These are phyloP conservation scores for Apus apus DNA, from an alignment of 2,113 vertebrate genomes.

Conservation along the genomic window DNA sequence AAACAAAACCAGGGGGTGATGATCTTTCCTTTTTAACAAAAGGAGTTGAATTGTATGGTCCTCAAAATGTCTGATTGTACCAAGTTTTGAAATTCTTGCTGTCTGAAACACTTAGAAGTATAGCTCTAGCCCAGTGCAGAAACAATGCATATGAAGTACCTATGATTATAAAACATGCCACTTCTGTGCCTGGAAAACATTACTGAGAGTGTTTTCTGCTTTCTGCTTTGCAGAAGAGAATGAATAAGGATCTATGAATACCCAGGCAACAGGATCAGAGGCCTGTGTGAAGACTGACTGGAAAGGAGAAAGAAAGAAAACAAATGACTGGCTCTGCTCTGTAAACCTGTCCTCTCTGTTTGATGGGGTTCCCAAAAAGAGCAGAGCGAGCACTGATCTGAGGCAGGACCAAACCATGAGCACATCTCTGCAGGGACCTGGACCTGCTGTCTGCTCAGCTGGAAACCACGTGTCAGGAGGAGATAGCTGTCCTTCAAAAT, in stretches of 20 bases:
- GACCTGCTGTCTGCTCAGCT: background rate
- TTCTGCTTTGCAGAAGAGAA: background rate
- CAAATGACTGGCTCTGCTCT: background rate
- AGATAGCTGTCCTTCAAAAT: background rate
- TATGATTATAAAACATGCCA: background rate
- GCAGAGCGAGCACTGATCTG: accelerated
- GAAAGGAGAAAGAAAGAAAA: background rate
- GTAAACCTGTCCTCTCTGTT: background rate
- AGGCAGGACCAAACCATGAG: background rate
- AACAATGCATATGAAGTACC: background rate
- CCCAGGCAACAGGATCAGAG: background rate
- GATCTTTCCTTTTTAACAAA: background rate
- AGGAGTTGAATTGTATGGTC: background rate
- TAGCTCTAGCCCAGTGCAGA: background rate
- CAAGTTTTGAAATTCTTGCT: background rate
- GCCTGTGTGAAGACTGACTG: background rate
- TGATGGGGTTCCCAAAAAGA: background rate
- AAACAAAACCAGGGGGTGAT: background rate
- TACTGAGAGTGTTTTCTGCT: background rate
- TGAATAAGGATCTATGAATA: background rate
- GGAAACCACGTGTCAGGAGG: background rate
- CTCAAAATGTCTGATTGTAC: background rate
- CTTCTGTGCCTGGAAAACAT: background rate
- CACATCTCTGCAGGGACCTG: background rate
- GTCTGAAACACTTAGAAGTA: background rate